Base-by-base conservation (phyloP, 2,113 vertebrate genomes). In the Poeciliopsis prolifica region DNA sequence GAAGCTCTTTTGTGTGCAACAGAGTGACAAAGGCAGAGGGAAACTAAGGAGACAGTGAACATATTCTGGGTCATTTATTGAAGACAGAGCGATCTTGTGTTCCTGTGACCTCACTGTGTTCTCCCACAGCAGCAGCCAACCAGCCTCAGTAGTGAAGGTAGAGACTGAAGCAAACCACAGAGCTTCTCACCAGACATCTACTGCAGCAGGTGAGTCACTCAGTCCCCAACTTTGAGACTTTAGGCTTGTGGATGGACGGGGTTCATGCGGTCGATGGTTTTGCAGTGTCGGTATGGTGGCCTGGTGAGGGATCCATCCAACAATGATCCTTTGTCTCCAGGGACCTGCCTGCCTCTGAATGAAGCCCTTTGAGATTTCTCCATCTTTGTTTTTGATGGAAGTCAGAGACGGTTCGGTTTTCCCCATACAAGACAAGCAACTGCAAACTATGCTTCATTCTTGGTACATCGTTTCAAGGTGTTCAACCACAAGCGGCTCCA, bases 281-380 rank as follows among this genome's bases (percentile, higher is more conserved):
- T 11, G n/a, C 1, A 30, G 17, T 29, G 2, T 61, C 37, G n/a
- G 65, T 44, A 26, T 63, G 63, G 31, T 77, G 66, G 40, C 67
- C 24, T 3, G 69, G 71, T 35, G 31, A 73, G 48, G 37, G 78
- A 82, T 81, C 80, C 70, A 67, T 71, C 70, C 62, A 68, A 91
- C 90, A 92, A 84, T 70, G 81, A 80, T 26, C 67, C 82, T 87
- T 88, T 91, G 75, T 90, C 81, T 73, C 84, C 58, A 51, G 79
- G 79, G 82, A 88, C 77, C 82, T 84, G 78, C 72, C 74, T 70
- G 68, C 65, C n/a, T 11, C 65, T 91, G 78, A 88, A 76, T 87
- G 80, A 72, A 30, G 51, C 80, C 86, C 88, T 91, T 89, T 92
- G 80, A 86, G 72, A 81, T 81, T 61, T 54, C 12, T 35, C 69